Evolutionary conservation across 2,797 vertebrate species (phyloP), one percentile per base, ranked within the genome.

Genomic region (Falco naumanni): DNA sequence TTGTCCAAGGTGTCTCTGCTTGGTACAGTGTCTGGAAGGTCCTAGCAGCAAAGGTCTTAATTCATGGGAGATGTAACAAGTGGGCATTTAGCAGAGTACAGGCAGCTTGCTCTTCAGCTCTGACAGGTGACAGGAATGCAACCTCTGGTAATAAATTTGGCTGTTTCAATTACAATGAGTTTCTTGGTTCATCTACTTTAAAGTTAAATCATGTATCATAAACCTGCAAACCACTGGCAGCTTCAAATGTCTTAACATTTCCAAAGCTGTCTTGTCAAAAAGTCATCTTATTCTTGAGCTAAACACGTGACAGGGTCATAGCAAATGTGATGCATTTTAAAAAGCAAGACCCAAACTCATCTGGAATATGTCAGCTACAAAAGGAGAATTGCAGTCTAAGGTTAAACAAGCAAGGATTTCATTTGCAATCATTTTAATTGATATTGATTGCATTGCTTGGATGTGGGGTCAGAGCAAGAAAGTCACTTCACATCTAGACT

Each of bases 351-450:
- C 63, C 24, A 41, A 89, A 75, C 54, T 93, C 89, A 66, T 94
- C 93, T 96, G 96, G 90, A 94, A 63, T 83, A 19, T 93, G 94
- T 95, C 94, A 94, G 68, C 95, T 81, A 25, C 0, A 10, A 80
- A 81, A 87, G 89, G 85, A 94, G 94, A 92, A 91, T 76, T 93
- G 91, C 83, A 94, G 89, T 94, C 90, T 80, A 90, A 96, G 97
- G 93, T 96, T 97, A 93, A 93, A 93, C 93, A 95, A 95, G 89
- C 90, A 95, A 93, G 60, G 83, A 87, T 90, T 94, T 96, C 12
- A 76, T 93, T 95, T 95, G 93, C 93, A 92, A 76, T 96, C 64
- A 64, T 95, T 95, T 86, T 96, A 97, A 97, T 95, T 96, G 95
- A 68, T 96, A 96, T 91, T 86, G 95, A 96, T 95, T 92, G 70